Evolutionary conservation across 2,888 invertebrate species (phyloP).

Genomic region (Octonoba sinensis): DNA sequence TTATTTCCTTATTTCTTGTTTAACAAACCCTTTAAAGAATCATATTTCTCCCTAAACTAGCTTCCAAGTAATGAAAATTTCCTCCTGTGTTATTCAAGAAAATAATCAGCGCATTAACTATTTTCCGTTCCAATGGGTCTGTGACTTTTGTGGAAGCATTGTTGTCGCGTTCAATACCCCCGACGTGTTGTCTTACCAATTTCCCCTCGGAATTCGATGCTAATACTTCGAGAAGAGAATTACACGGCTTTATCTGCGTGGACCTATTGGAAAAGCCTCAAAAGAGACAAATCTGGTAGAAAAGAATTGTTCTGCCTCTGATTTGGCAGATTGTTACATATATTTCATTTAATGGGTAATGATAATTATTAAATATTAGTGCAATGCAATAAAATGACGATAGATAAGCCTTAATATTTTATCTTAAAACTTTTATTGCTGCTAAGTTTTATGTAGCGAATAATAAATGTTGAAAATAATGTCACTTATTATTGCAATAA

Average conservation of each 20-base stretch:
- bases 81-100: slow-evolving; percentile 22
- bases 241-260: slow-evolving; percentile 18
- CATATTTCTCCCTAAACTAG: not conserved
- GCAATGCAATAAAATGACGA: too few relatives aligned
- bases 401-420: too few relatives aligned
- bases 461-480: too few relatives aligned
- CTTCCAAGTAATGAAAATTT: slow-evolving; percentile 23
- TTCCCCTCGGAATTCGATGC: slow-evolving; percentile 34
- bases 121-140: slow-evolving; percentile 36
- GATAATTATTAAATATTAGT: too few relatives aligned
- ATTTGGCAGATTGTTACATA: slow-evolving; percentile 13
- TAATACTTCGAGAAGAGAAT: slow-evolving; percentile 35
- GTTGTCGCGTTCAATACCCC: slow-evolving; percentile 19
- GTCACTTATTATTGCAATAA: too few relatives aligned
- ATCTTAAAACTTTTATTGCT: too few relatives aligned
- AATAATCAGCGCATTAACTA: slow-evolving; percentile 35
- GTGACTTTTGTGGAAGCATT: slow-evolving; percentile 37
- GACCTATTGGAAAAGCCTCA: slow-evolving; percentile 35
- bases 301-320: slow-evolving; percentile 15
- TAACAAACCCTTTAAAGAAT: too few relatives aligned
- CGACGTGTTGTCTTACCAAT: slow-evolving; percentile 28
- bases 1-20: too few relatives aligned
- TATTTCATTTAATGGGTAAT: too few relatives aligned
- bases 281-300: slow-evolving; percentile 32
- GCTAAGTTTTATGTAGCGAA: too few relatives aligned